Evolutionary conservation across 2,113 vertebrate species (phyloP), one percentile per base, ranked within the genome.

Genomic region (Barnardius zonarius): DNA sequence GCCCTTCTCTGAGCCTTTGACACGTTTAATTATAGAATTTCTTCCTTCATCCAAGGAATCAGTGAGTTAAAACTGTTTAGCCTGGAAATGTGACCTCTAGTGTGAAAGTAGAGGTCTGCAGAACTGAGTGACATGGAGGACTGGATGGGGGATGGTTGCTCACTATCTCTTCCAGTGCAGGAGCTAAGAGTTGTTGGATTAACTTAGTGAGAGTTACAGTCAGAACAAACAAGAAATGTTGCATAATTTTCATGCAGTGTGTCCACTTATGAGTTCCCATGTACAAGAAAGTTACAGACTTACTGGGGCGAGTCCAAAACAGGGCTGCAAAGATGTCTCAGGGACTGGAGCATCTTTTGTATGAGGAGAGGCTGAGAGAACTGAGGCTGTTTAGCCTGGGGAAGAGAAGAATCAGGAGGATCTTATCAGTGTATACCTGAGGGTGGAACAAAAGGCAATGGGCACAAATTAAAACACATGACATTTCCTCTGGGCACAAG

Each of bases 281-380:
- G 59, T 41, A 55, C 7, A 24, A 16, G 64, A 73, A 48, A 72
- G 10, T 6, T 8, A 22, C 0, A 16, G 22, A 52, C 12, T 83
- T 83, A 13, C 23, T 19, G 17, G 22, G 13, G 2, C 0, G 0
- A 68, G 57, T 62, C 20, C n/a, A 63, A 10, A 7, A 17, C 7
- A 33, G 35, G 63, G 27, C 57, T 79, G 54, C 31, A 41, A 76
- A 89, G 31, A 23, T 63, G 28, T 41, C 68, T 43, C 61, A 72
- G 44, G 18, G 19, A 52, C 33, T 61, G 49, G 35, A 81, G 8
- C 17, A n/a, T 57, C 28, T 87, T 62, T 51, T 51, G 4, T 13
- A 5, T 37, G 44, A 54, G 51, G 22, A 77, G 82, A 66, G 19
- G 33, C 51, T 86, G 49, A 74, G 54, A 55, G 18, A 35, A 24